Evolutionary conservation across 2,113 vertebrate genomes (phyloP).

Genomic region (Pelecanoides urinatrix): DNA sequence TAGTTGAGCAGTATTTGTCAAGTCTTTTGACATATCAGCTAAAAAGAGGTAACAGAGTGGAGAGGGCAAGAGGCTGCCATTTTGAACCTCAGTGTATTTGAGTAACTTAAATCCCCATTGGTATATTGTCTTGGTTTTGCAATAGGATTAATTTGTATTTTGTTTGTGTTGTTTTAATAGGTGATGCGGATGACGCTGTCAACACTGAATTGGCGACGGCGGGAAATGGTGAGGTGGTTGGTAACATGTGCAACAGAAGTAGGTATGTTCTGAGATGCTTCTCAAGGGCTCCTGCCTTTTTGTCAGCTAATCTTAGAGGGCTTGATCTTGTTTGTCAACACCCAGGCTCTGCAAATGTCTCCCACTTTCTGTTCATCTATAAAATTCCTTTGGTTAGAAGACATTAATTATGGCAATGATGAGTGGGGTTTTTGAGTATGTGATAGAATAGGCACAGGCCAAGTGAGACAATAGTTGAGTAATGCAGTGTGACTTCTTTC

Average conservation of each 20-base stretch:
- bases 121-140: neutral
- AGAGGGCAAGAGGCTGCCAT: neutral
- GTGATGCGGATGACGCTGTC: conserved; percentile 87
- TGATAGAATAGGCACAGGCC: neutral
- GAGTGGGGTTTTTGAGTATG: neutral
- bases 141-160: neutral
- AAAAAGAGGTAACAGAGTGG: neutral
- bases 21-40: neutral
- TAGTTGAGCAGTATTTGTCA: neutral
- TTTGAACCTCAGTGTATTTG: neutral
- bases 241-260: conserved; percentile 88
- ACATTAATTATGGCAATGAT: neutral
- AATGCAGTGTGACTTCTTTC: neutral
- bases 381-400: neutral
- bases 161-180: conserved; percentile 43
- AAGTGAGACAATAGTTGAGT: neutral
- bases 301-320: neutral
- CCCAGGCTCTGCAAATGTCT: neutral
- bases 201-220: conserved; percentile 83
- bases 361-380: neutral
- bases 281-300: neutral
- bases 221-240: conserved; percentile 88
- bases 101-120: neutral
- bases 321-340: neutral
- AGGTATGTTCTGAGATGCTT: conserved; percentile 69